A percentile compares a stretch with the other conserved stretches of the same genome.
Evolutionary conservation across 2,888 invertebrate species (phyloP).

Genomic region (Steinernema carpocapsae): DNA sequence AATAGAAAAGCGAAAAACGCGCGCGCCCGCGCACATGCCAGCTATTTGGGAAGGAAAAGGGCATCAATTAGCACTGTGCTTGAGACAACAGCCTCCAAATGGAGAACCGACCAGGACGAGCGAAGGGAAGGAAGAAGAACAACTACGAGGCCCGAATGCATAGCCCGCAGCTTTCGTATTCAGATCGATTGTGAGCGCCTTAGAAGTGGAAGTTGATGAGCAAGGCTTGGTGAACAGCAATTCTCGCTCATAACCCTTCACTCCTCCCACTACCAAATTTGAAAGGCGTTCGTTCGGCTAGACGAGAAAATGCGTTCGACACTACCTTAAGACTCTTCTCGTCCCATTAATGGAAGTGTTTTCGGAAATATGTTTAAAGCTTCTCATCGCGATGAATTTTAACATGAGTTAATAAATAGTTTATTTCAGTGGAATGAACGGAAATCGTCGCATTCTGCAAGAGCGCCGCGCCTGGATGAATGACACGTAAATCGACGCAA

Average conservation of each 20-base stretch:
- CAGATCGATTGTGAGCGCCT: constrained; percentile 29
- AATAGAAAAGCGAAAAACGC: background rate
- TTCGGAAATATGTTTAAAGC: no score
- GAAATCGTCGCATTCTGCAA: no score
- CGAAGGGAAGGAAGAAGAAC: no score
- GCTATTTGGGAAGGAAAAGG: constrained; percentile 3
- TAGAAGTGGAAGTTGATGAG: constrained; percentile 34
- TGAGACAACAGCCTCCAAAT: constrained; percentile 28
- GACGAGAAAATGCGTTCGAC: no score
- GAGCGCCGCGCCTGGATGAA: no score
- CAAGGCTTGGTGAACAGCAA: background rate
- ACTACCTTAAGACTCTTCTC: no score
- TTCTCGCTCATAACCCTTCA: constrained; percentile 23
- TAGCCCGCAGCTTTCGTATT: background rate
- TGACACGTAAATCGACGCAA: background rate
- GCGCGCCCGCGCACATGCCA: background rate
- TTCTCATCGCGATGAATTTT: no score
- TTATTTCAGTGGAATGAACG: no score
- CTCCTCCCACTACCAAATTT: constrained; percentile 31
- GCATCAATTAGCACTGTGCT: constrained; percentile 33
- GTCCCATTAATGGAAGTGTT: no score
- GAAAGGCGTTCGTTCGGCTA: background rate
- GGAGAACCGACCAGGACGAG: background rate
- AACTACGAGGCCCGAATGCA: background rate
- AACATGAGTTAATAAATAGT: no score